Base-by-base conservation (phyloP, 2,888 invertebrate genomes). In the Tetheella fluctuosa region DNA sequence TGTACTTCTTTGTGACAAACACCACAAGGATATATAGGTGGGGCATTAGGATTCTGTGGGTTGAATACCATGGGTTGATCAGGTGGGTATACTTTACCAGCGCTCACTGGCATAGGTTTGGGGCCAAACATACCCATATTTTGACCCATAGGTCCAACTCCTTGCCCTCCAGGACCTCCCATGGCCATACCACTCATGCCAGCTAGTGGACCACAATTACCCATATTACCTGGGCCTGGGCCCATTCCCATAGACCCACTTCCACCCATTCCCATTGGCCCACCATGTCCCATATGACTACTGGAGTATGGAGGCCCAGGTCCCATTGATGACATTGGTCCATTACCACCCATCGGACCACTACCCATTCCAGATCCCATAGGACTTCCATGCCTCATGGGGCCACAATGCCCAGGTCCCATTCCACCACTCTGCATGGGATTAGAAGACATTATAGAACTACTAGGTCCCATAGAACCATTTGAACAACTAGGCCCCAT, bases 61-160 rank as follows among this genome's bases (percentile, higher is more conserved):
- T 99, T 99, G 86, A 98, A 99, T 67, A 99, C 98, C 98, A 99
- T 98, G 0, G 98, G 97, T 85, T 98, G 98, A 85, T 98, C 98
- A 6, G 97, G 97, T 54, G 99, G 99, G 91, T 99, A 99, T 64
- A 98, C 96, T 94, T 98, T 97, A 55, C 97, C 97, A 58, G 98
- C 97, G 84, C 97, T 97, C 65, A 98, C 97, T 73, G 98, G 97
- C 96, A 98, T 97, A 15, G 98, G 97, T 85, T 97, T 97, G 2
- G 97, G 96, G 34, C 96, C 96, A 94, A 96, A 94, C 93, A 94
- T 94, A 12, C 93, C 89, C 93, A 93, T 95, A n/a, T 89, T 88
- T 77, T 91, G 93, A 0, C 94, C 94, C 91, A 95, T 94, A 3
- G 94, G 94, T n/a, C 94, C 94, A 17, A 93, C 92, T 34, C 90